Conservation (phyloP, 2,113 vertebrate species). For the Rhadina sibilatrix region DNA sequence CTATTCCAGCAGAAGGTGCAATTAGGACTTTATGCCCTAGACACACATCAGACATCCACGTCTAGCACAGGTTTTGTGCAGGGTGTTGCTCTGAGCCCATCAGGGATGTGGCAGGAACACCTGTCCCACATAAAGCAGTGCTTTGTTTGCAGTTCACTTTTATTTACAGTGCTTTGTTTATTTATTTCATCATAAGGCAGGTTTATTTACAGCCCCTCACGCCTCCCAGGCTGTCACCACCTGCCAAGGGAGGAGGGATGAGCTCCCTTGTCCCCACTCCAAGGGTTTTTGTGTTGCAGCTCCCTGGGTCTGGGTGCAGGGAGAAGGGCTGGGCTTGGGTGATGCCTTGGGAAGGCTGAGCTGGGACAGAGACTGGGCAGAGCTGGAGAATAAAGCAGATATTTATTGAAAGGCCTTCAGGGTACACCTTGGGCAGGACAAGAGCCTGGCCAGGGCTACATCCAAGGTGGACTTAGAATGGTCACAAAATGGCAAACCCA, state of each 20-base stretch:
- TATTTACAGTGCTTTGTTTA: neutral
- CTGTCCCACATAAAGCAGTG: neutral
- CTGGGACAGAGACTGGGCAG: neutral
- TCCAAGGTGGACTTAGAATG: neutral
- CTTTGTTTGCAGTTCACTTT: neutral
- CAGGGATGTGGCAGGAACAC: neutral
- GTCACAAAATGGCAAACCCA: neutral
- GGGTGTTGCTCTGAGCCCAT: neutral
- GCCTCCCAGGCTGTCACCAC: neutral
- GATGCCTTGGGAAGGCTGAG: neutral
- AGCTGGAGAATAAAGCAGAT: neutral
- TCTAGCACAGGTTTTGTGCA: neutral
- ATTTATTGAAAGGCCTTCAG: neutral
- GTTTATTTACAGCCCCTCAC: neutral
- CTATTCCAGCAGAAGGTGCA: neutral
- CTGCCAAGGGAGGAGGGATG: neutral
- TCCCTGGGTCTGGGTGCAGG: rapidly evolving
- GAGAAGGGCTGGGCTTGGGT: neutral
- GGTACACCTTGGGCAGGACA: neutral
- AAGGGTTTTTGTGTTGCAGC: rapidly evolving
- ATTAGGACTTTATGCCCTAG: neutral
- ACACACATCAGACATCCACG: neutral
- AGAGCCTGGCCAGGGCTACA: neutral
- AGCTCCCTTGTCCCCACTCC: rapidly evolving
- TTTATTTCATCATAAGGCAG: neutral